phyloP scores from a whole-genome alignment of 2,888 invertebrate species.

The Cryptus viduatorius region DNA sequence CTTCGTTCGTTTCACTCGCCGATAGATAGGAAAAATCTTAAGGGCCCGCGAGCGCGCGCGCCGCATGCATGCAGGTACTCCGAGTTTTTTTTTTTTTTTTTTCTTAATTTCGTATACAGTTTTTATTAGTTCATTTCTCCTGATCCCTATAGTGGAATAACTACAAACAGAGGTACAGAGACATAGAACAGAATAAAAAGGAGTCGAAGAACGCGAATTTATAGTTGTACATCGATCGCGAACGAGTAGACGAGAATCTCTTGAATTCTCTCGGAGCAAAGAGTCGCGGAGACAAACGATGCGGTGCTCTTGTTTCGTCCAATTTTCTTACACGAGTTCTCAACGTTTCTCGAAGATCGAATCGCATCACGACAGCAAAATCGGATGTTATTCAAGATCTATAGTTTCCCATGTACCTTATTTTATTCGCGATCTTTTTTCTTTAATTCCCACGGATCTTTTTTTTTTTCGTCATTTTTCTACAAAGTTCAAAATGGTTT shows the following conservation, averaged over 20 bases:
- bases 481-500: no score
- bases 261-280: not conserved
- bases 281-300: conserved; percentile 18
- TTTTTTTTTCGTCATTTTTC: not conserved
- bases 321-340: conserved; percentile 60
- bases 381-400: not conserved
- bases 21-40: conserved; percentile 53
- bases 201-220: conserved; percentile 58
- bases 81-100: not conserved
- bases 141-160: conserved; percentile 60
- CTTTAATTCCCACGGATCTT: not conserved
- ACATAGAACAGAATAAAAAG: conserved; percentile 14
- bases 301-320: conserved; percentile 47
- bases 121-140: conserved; percentile 54
- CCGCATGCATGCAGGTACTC: conserved; percentile 7
- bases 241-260: conserved; percentile 13
- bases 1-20: conserved; percentile 49
- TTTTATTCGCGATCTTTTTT: not conserved
- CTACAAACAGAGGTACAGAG: conserved; percentile 46
- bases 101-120: conserved; percentile 44
- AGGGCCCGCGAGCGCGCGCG: conserved; percentile 41
- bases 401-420: not conserved
- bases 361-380: conserved; percentile 19
- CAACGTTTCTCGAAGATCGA: conserved; percentile 7
- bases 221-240: conserved; percentile 40